Evolutionary conservation across 1,140 invertebrate genomes (phyloP), one percentile per base, ranked within the genome.

Genomic region (Cyclina sinensis): DNA sequence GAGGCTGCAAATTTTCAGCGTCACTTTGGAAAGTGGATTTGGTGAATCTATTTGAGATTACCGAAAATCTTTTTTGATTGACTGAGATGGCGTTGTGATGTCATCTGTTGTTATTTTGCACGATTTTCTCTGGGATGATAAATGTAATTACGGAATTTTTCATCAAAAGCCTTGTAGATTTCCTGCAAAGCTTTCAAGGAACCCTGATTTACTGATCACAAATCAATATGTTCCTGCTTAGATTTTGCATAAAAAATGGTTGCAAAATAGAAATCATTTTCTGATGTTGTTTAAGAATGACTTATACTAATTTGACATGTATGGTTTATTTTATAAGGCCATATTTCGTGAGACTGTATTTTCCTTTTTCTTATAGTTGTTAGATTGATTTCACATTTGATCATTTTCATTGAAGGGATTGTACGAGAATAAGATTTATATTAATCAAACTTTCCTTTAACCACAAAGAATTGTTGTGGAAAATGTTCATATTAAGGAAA

Each of bases 81-180:
- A 73, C 82, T 51, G 62, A 30, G 79, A 62, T 39, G 79, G 59
- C 48, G 32, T 46, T 57, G 21, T 43, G 51, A 62, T 81, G 79
- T 81, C 35, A 37, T 68, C 46, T n/a, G 68, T 27, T 70, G 43
- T 73, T 65, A 84, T 84, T 78, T 86, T 78, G 70, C 37, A 39
- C 84, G 51, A 86, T 86, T 73, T 74, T 68, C 68, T 30, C 39
- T 46, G 21, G 14, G 68, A 48, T 78, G 73, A 78, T 86, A 86
- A 74, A 86, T 86, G 84, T 86, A 86, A 86, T 86, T 86, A 86
- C 46, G 37, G 35, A 39, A 46, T 21, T 65, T 86, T 86, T 86
- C 74, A 59, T 78, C n/a, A 37, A 30, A 24, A 57, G 51, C 70
- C 68, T 62, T 57, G 48, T 48, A 74, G 84, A 62, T 86, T 76